Percentiles rank a stretch among this genome's conserved stretches.
phyloP scores from a whole-genome alignment of 2,113 vertebrate genomes.

The Pachyramphus minor region DNA sequence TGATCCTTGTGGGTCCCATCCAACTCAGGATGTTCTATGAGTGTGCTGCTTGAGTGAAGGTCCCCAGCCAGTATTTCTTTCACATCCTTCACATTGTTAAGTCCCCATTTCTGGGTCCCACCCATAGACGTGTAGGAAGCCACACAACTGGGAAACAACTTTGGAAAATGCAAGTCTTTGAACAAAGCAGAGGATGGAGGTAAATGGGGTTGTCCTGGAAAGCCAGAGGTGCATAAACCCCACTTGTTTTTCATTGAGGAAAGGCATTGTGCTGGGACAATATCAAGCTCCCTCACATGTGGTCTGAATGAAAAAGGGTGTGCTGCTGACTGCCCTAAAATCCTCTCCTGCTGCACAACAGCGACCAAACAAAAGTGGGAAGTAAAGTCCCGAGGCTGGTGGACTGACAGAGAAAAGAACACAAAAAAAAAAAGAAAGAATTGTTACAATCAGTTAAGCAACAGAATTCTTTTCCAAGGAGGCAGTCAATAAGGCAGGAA shows the following conservation, averaged over 20 bases:
- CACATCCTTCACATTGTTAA: background rate
- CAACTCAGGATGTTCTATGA: background rate
- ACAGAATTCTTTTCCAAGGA: background rate
- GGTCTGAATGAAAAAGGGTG: background rate
- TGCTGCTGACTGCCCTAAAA: background rate
- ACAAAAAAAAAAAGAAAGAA: background rate
- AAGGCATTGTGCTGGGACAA: background rate
- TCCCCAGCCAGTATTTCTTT: background rate
- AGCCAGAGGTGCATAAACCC: background rate
- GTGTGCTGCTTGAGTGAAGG: background rate
- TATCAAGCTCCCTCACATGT: background rate
- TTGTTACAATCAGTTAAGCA: background rate
- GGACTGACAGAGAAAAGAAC: background rate
- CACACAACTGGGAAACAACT: background rate
- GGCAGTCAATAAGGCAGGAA: constrained; percentile 4
- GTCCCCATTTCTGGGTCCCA: accelerated
- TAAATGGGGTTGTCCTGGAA: background rate
- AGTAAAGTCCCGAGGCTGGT: background rate
- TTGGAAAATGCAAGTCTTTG: background rate
- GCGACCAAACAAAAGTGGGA: background rate
- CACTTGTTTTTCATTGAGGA: background rate
- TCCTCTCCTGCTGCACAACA: background rate
- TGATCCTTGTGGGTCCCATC: background rate
- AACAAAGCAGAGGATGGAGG: background rate
- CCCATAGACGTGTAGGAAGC: accelerated